Evolutionary conservation across 2,113 vertebrate species (phyloP), one percentile per base, ranked within the genome.

Genomic region (Edolisoma coerulescens): DNA sequence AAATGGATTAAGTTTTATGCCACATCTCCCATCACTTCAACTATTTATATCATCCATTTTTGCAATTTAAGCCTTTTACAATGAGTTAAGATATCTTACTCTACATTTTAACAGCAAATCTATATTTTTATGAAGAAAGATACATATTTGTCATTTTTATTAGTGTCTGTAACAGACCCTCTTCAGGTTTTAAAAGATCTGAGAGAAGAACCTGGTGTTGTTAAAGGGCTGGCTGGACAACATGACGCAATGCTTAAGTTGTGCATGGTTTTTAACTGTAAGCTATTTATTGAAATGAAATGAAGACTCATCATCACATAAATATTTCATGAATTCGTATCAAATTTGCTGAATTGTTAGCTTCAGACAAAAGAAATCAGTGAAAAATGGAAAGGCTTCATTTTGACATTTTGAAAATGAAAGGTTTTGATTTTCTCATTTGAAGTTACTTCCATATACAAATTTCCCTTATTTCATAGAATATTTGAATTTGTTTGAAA

Each of bases 321-420:
- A 93, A 93, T 95, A 92, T 94, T 97, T 97, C 95, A 96, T 91
- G 87, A 94, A 91, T 93, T 96, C 35, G 10, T 92, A 95, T 84
- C 56, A 87, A 87, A 94, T 94, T 93, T 94, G 89, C 93, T 96
- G 95, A 97, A 93, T 94, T 95, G 94, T 95, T 94, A 91, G 89
- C 84, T 84, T 96, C 94, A 78, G 93, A 96, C 93, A 97, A 97
- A 96, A 93, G 89, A 95, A 96, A 97, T 96, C 96, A 96, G 86
- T 49, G 95, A 84, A 93, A 97, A 95, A 94, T 63, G 73, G 81
- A 91, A 91, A 95, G 87, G 74, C 95, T 93, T 94, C 77, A 96
- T 93, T 95, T 93, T 95, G 84, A 81, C 84, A 93, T 95, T 95
- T 96, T 92, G 60, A 81, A 97, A 96, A 96, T 95, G 91, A 96